Evolutionary conservation across 2,888 invertebrate species (phyloP), one percentile per base, ranked within the genome.

Genomic region (Adelphocoris suturalis): DNA sequence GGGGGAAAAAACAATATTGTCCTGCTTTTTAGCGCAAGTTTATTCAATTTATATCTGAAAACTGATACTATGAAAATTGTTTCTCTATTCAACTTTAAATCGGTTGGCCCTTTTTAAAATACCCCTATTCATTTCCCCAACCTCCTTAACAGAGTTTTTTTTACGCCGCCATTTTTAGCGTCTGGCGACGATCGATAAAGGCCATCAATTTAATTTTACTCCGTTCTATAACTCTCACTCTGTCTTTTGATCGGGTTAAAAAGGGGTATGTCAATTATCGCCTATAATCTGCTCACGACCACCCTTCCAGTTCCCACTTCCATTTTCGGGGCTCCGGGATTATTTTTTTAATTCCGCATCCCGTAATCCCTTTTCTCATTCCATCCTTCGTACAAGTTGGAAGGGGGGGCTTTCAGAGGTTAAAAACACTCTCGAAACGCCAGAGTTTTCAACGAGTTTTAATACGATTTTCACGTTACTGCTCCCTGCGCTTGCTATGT

Each of bases 151-250:
- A 46, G 78, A 78, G 37, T 68, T 23, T 68, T 23, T 11, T 68
- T 13, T 68, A 37, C 2, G 37, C 37, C 68, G 12, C 23, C 68
- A 9, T 68, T 68, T 68, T 68, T 19, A 78, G 12, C 78, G 78
- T 46, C 78, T 78, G 78, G 78, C 78, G 47, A 46, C 78, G 37
- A 37, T 46, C 78, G 78, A 78, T 78, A 78, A 78, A 78, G 78
- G 28, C 78, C 78, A 78, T 78, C 78, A 78, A 78, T 78, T 78
- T 78, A 78, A 78, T 47, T 78, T 78, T 78, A 37, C 47, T 19
- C 9, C 46, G 37, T 78, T 47, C 78, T 47, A 37, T 47, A 78
- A 78, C 78, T 78, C 78, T 19, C 19, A 46, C 78, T 46, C 46
- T 28, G 23, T 76, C 47, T 78, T 47, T 46, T 78, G 47, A 78